Conservation (phyloP, 2,113 vertebrate genomes). For the Sapayoa aenigma region DNA sequence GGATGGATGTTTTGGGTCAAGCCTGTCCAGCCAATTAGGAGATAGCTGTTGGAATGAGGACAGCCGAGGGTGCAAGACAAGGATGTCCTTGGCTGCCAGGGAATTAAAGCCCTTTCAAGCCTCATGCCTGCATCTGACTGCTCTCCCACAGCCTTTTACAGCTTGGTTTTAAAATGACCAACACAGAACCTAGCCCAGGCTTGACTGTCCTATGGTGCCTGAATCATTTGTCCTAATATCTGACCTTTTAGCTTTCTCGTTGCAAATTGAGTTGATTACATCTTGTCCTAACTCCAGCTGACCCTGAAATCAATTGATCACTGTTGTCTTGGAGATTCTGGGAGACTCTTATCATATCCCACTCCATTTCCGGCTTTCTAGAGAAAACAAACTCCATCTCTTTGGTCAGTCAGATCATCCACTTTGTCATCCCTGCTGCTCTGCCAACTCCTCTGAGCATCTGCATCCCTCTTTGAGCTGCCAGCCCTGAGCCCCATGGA, state of each 20-base stretch:
- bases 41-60: not conserved
- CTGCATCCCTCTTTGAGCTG: not conserved
- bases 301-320: not conserved
- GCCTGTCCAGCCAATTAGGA: not conserved
- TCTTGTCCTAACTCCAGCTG: not conserved
- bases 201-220: not conserved
- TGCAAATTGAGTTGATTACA: not conserved
- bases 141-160: not conserved
- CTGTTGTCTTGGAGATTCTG: not conserved
- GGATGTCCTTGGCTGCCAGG: not conserved
- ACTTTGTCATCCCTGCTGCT: not conserved
- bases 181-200: not conserved
- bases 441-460: fast-evolving
- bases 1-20: not conserved
- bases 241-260: not conserved
- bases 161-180: not conserved
- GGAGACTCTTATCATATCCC: not conserved
- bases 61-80: not conserved
- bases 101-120: not conserved
- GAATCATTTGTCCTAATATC: not conserved
- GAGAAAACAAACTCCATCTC: constrained; percentile 5
- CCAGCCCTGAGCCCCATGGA: not conserved
- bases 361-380: not conserved
- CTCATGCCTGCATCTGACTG: not conserved
- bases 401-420: not conserved